Base-by-base conservation (phyloP, 2,888 invertebrate species). In the Morpho deidamia region DNA sequence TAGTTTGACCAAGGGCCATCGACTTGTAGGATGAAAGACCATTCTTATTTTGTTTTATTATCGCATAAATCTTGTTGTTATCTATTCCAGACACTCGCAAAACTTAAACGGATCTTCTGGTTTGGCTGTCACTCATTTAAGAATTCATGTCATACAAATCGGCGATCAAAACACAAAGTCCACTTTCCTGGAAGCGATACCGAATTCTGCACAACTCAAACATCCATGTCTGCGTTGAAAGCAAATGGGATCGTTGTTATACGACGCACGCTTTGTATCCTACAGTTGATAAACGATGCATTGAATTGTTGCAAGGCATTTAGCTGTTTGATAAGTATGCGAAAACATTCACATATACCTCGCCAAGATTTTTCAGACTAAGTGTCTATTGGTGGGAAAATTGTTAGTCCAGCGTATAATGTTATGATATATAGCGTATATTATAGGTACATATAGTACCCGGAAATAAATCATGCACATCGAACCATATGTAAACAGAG, bases 241-340 rank as follows among this genome's bases (percentile, higher is more conserved):
- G 14, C 49, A 42, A 34, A 35, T 42, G 11, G 14, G 5, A 9
- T n/a, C 11, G n/a, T 49, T 42, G 40, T 23, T 23, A 49, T n/a
- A 42, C 41, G 14, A 14, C 34, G 34, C 49, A 49, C 49, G 49
- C 11, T 2, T 35, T 23, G 9, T 35, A 37, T 41, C 49, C 42
- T 34, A 35, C 43, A 23, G 23, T 23, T 53, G 47, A 42, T 47
- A 43, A 47, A 47, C 42, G 53, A 47, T 43, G 32, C 47, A 53
- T 53, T 53, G 53, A 43, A 53, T 43, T 37, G 47, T 53, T 33
- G 34, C 32, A 9, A 32, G 38, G n/a, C 12, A 23, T 47, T 39
- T 39, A 11, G 35, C 9, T 11, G 14, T 11, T 38, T 50, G 43
- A 51, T 11, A 39, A 8, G 37, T 37, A 32, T 14, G 42, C 23